phyloP scores from a whole-genome alignment of 2,113 vertebrate genomes.

The Grallaria varia region DNA sequence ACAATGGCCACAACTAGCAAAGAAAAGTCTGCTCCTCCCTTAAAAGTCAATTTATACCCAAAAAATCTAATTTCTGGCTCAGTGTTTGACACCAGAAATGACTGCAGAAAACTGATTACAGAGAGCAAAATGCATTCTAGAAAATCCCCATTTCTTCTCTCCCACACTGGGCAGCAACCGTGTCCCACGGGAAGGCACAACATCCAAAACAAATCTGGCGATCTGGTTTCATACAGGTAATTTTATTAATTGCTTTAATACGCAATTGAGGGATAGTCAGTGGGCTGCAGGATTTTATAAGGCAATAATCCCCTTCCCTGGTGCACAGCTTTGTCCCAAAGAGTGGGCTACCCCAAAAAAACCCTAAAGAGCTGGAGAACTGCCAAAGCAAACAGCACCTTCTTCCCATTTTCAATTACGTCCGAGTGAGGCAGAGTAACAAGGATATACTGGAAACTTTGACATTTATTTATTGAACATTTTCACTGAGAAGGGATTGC shows the following conservation, averaged over 20 bases:
- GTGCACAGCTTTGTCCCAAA: conserved; percentile 25
- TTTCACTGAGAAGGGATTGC: conserved; percentile 47
- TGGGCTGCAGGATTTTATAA: conserved; percentile 41
- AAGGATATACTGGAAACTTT: conserved; percentile 55
- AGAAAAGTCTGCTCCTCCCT: not conserved
- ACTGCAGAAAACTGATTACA: not conserved
- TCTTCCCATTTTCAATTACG: conserved; percentile 56
- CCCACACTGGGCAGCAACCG: not conserved
- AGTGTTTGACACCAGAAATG: not conserved
- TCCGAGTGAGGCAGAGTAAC: conserved; percentile 31
- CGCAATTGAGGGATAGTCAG: conserved; percentile 35
- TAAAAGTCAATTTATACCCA: not conserved
- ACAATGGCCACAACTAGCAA: not conserved
- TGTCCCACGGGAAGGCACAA: not conserved
- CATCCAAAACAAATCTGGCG: conserved; percentile 17
- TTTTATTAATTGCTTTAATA: conserved; percentile 62
- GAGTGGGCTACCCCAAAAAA: not conserved
- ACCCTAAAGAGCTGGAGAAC: conserved; percentile 16
- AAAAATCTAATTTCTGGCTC: not conserved
- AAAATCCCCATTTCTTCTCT: not conserved
- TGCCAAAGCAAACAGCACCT: conserved; percentile 58
- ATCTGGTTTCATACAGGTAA: conserved; percentile 28
- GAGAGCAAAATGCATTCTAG: not conserved
- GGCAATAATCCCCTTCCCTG: conserved; percentile 34
- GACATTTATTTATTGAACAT: conserved; percentile 69